These are phyloP conservation scores for Bagarius yarrelli DNA, from an alignment of 2,113 vertebrate species.

Conservation along the genomic window DNA sequence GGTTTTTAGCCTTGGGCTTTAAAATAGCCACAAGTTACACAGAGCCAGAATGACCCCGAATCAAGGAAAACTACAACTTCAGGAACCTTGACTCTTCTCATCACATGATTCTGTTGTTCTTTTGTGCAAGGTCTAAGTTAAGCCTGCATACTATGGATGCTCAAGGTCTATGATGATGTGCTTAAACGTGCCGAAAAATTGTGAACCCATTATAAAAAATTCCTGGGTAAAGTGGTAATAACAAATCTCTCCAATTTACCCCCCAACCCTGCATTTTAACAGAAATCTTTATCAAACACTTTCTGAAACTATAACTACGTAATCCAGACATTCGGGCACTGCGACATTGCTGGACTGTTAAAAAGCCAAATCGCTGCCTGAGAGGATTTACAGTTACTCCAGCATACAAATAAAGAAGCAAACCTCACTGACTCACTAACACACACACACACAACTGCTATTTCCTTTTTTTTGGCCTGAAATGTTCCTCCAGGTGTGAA, in stretches of 20 bases:
- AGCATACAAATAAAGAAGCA: background rate
- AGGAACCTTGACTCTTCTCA: background rate
- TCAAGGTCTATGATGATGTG: no score
- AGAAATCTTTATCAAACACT: background rate
- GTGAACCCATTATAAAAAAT: background rate
- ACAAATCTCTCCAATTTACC: background rate
- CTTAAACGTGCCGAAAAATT: background rate
- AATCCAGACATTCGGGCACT: background rate
- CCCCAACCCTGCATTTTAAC: no score
- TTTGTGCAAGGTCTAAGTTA: background rate
- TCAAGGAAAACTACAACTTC: no score
- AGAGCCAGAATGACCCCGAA: background rate
- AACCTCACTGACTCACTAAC: background rate
- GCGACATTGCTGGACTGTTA: background rate
- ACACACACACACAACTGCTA: background rate
- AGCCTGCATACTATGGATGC: no score
- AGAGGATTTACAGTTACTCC: background rate
- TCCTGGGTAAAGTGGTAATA: background rate
- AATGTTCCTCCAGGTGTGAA: background rate
- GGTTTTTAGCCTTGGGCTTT: background rate
- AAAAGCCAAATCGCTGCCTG: background rate
- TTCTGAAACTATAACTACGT: background rate
- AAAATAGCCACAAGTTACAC: background rate
- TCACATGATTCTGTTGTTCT: background rate
- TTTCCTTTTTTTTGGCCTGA: background rate